Evolutionary conservation across 2,113 vertebrate species (phyloP), one percentile per base, ranked within the genome.

Genomic region (Polypterus bichir): DNA sequence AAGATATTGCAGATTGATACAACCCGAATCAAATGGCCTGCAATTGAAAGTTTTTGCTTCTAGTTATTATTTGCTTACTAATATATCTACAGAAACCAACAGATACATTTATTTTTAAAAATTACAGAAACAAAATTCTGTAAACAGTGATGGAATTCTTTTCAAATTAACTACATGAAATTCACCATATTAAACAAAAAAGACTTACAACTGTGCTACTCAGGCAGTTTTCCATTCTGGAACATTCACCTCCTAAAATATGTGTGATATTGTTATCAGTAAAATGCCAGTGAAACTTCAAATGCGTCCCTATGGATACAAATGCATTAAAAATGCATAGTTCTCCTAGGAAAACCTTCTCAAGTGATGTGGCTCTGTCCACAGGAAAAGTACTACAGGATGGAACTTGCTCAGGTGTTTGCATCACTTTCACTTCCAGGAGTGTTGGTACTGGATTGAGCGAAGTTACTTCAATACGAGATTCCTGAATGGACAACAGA

Each of bases 281-380:
- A 47, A 71, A 71, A 6, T 64, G 44, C 70, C 70, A 69, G 53
- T 4, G 46, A 49, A 71, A 69, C 7, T 62, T 48, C 53, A 66
- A 59, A 46, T 59, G 49, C 51, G 59, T 48, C 11, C 67, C 67
- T 49, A 46, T 60, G 4, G 54, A 44, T 27, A 63, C 67, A 57
- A 59, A 64, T 11, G 70, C 70, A 53, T 52, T 54, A 27, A 71
- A 64, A 5, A 7, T 69, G 49, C 57, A 57, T 9, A 6, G 56
- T 45, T 64, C 55, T 7, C 67, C 70, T 5, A 69, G 60, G 67
- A 65, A 69, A 60, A 64, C 67, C 54, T 59, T 69, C 67, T 57
- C 60, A 5, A 55, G 46, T 44, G 54, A 54, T 11, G 10, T 45
- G 3, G 53, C 49, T 57, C 58, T 53, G 11, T 59, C 56, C 45